A percentile compares a stretch with the other conserved stretches of the same genome.
These are phyloP conservation scores for Drosophila ochracea DNA, from an alignment of 2,888 invertebrate genomes.

Conservation along the genomic window DNA sequence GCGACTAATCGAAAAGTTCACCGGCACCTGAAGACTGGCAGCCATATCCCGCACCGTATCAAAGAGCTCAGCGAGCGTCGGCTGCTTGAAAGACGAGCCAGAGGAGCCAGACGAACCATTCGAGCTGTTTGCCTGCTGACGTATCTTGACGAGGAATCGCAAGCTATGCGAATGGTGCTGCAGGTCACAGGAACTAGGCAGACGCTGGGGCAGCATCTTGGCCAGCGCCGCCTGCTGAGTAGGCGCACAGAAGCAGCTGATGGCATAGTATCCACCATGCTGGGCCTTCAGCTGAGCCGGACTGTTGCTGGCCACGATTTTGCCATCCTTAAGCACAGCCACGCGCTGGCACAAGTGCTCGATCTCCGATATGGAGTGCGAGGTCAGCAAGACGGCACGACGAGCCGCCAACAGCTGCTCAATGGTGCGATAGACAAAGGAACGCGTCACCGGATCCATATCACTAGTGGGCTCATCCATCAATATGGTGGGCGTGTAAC, in stretches of 20 bases:
- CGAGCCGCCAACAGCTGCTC: constrained; percentile 79
- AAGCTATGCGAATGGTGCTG: constrained; percentile 82
- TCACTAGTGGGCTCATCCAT: constrained; percentile 92
- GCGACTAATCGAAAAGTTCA: constrained; percentile 81
- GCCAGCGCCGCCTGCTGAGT: constrained; percentile 70
- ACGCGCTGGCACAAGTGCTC: constrained; percentile 85
- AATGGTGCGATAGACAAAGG: constrained; percentile 84
- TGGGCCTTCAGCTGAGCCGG: constrained; percentile 81
- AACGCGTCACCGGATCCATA: constrained; percentile 88
- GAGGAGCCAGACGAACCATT: neutral
- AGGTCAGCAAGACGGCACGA: constrained; percentile 84
- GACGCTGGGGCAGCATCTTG: constrained; percentile 71
- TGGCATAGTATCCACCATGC: constrained; percentile 83
- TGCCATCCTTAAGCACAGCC: constrained; percentile 84
- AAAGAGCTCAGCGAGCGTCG: constrained; percentile 76
- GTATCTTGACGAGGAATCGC: constrained; percentile 78
- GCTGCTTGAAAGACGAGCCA: constrained; percentile 22
- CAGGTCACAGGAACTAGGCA: constrained; percentile 77
- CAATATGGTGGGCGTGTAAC: constrained; percentile 89
- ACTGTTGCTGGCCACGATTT: constrained; percentile 82
- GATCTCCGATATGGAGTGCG: constrained; percentile 85
- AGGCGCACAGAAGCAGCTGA: constrained; percentile 83
- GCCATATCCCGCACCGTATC: constrained; percentile 53
- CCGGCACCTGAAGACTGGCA: constrained; percentile 47
- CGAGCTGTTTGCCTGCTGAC: constrained; percentile 10